Percentiles rank a stretch among this genome's conserved stretches.
These are phyloP conservation scores for Saccostrea cuccullata DNA, from an alignment of 1,140 invertebrate genomes.

Conservation along the genomic window DNA sequence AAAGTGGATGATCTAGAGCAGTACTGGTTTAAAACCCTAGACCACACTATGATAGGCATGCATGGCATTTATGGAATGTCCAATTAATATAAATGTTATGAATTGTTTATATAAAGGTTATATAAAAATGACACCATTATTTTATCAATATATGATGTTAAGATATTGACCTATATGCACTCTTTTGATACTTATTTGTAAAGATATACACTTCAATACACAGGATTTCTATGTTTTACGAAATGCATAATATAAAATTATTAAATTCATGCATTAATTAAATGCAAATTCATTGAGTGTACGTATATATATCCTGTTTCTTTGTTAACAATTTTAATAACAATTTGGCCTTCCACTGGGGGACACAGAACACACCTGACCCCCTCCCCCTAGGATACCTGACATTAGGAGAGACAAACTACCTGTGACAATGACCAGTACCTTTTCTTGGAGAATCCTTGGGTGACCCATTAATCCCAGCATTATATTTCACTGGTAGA, in stretches of 20 bases:
- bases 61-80: neutral
- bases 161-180: neutral
- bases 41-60: neutral
- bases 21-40: neutral
- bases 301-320: neutral
- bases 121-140: neutral
- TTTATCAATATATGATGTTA: neutral
- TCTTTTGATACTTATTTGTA: too few relatives aligned
- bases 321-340: neutral
- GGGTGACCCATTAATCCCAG: constrained; percentile 17
- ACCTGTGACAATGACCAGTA: neutral
- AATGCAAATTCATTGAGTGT: neutral
- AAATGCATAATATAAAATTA: neutral
- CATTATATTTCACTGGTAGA: constrained; percentile 30
- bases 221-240: too few relatives aligned
- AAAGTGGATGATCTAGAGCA: neutral
- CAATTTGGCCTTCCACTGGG: neutral
- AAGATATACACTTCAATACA: too few relatives aligned
- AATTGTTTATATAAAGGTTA: neutral
- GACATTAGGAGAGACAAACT: neutral
- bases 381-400: neutral
- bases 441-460: constrained; percentile 35
- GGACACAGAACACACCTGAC: neutral
- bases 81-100: neutral
- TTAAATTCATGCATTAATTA: neutral